Conservation (phyloP, 2,888 invertebrate genomes). For the Gortyna flavago region DNA sequence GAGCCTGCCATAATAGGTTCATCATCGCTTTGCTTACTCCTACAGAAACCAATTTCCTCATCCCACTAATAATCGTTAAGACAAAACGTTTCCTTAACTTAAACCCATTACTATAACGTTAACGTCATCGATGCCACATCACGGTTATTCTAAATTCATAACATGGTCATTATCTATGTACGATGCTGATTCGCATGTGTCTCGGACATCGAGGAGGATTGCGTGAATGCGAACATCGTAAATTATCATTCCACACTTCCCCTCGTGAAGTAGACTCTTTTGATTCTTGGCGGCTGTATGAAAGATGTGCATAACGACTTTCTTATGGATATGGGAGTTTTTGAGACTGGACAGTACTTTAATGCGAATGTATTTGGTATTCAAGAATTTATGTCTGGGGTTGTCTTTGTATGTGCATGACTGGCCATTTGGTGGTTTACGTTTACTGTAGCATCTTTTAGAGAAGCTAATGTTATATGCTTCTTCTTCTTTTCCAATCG, state of each 20-base stretch:
- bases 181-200: conserved; percentile 21
- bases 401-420: conserved; percentile 5
- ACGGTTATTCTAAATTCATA: conserved; percentile 51
- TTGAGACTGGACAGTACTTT: conserved; percentile 10
- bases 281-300: conserved; percentile 41
- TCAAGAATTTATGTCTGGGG: conserved; percentile 20
- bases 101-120: conserved; percentile 42
- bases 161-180: conserved; percentile 36
- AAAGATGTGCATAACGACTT: conserved; percentile 51
- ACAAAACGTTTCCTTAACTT: conserved; percentile 23
- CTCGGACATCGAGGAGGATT: conserved; percentile 25
- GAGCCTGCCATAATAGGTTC: not conserved
- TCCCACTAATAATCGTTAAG: conserved; percentile 1
- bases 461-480: not conserved
- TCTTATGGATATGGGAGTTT: conserved; percentile 36
- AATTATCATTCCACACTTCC: conserved; percentile 44
- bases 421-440: conserved; percentile 15
- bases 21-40: conserved; percentile 5
- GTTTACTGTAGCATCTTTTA: not conserved
- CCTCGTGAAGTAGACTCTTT: conserved; percentile 44
- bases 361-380: conserved; percentile 11
- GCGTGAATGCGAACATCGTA: conserved; percentile 42
- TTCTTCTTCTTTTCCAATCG: not conserved
- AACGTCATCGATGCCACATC: conserved; percentile 26
- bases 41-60: conserved; percentile 16